Evolutionary conservation across 2,888 invertebrate species (phyloP), one percentile per base, ranked within the genome.

Genomic region (Mythimna impura): DNA sequence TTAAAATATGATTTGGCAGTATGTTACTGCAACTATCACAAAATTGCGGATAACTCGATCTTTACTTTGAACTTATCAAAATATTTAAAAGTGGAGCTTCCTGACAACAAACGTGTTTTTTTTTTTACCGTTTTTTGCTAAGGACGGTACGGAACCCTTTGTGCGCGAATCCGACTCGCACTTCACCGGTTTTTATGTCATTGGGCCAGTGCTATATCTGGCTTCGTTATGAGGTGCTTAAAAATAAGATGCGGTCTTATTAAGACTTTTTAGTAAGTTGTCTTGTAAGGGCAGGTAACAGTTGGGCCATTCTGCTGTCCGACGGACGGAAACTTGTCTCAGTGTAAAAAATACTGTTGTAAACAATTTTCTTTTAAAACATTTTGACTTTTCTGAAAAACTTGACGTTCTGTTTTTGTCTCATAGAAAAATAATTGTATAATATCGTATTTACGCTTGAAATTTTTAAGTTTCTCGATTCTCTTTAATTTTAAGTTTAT

Each of bases 161-260:
- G 22, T 25, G 22, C 0, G 22, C 14, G 14, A 25, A 14, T 10
- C 25, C 55, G 22, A 30, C 25, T 30, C 17, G 57, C 30, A 57
- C 57, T 20, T 30, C 4, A 7, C 25, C 0, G 25, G 7, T 54
- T 58, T 73, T 78, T 60, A 72, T 68, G 17, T 47, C 57, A 20
- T 66, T 54, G 30, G 43, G 54, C 34, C 52, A 34, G 57, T 61
- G 43, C 25, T 58, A 52, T 54, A 60, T 61, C 66, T 54, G 47
- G 47, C 14, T 73, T 82, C 73, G 71, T 82, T 67, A 80, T 63
- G 83, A 66, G 70, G 50, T 79, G 34, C 69, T 81, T 81, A 79
- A 81, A 83, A 73, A 65, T 79, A 79, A 79, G 58, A 55, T 55
- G 54, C 74, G 74, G 66, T 62, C 58, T 73, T 82, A 82, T 73